Percentiles rank a stretch among this genome's conserved stretches.
Conservation (phyloP, 2,113 vertebrate species). For the Hipposideros armiger region DNA sequence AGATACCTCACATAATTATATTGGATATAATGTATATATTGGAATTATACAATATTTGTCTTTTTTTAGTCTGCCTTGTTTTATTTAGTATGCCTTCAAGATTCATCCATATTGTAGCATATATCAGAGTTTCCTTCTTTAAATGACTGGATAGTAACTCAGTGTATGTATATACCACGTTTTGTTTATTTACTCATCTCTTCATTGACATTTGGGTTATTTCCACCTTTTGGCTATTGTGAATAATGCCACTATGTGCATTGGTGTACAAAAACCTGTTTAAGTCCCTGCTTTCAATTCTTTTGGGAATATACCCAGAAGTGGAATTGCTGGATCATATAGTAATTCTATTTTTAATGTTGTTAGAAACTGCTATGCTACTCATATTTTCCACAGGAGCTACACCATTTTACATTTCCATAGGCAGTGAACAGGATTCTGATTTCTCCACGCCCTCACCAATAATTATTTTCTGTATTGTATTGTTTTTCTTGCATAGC, state of each 20-base stretch:
- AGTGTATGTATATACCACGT: background rate
- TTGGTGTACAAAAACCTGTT: background rate
- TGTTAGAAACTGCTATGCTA: background rate
- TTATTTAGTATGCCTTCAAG: background rate
- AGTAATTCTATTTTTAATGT: slow-evolving; percentile 11
- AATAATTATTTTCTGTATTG: background rate
- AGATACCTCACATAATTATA: background rate
- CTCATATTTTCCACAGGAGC: background rate
- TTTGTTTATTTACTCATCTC: background rate
- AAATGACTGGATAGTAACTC: background rate
- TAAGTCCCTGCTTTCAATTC: background rate
- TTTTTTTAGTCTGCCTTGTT: background rate
- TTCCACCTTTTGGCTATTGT: background rate
- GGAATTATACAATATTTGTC: background rate
- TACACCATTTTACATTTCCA: background rate
- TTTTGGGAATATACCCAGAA: background rate
- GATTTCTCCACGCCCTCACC: background rate
- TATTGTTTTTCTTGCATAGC: background rate
- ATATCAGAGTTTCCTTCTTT: background rate
- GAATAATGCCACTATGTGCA: background rate
- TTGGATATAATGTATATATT: too few relatives aligned
- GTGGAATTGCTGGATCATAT: background rate
- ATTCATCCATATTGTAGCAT: background rate
- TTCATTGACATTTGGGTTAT: background rate
- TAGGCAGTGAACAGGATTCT: background rate